Conservation (phyloP, 2,888 invertebrate species). For the Ceriagrion tenellum region DNA sequence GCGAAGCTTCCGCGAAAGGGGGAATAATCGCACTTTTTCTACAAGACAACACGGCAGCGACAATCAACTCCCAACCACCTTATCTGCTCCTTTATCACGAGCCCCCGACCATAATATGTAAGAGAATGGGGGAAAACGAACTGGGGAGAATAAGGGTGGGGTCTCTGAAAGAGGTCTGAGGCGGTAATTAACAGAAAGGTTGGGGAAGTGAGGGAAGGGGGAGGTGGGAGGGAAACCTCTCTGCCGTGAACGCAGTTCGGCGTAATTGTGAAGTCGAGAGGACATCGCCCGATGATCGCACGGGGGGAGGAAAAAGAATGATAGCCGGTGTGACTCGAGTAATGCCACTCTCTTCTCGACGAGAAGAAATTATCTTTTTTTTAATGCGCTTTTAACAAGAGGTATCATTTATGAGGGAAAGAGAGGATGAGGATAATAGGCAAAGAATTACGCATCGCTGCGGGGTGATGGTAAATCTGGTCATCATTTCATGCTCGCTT, state of each 20-base stretch:
- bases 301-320: neutral
- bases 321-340: conserved; percentile 8
- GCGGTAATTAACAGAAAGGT: neutral
- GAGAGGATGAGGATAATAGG: neutral
- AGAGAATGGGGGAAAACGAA: neutral
- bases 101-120: neutral
- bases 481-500: neutral
- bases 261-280: neutral
- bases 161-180: neutral
- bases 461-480: neutral
- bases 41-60: neutral
- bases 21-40: neutral
- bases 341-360: neutral
- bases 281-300: neutral
- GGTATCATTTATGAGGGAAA: neutral
- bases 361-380: conserved; percentile 1
- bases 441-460: neutral
- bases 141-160: neutral
- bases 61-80: neutral
- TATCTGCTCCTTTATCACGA: neutral
- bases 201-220: neutral
- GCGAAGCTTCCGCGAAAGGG: neutral
- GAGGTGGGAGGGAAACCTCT: neutral
- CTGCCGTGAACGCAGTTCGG: conserved; percentile 29
- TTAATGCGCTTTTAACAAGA: conserved; percentile 36